A percentile compares a stretch with the other conserved stretches of the same genome.
Evolutionary conservation across 2,888 invertebrate species (phyloP).

Genomic region (Meandrusa payeni): DNA sequence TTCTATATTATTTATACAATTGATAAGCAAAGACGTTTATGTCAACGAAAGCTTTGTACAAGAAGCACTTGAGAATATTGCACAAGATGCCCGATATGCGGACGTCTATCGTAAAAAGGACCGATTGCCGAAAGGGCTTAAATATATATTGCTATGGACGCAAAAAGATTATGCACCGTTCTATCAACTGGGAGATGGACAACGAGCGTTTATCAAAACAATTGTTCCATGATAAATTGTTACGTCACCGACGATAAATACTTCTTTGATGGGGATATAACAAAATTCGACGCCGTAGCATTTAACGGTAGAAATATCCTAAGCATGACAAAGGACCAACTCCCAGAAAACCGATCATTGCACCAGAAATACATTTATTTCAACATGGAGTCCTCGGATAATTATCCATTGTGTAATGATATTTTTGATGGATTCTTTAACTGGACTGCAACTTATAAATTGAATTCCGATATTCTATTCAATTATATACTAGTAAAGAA

Average conservation of each 20-base stretch:
- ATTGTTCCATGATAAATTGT: constrained; percentile 57
- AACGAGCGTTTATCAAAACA: constrained; percentile 54
- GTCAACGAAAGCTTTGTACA: constrained; percentile 40
- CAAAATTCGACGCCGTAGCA: constrained; percentile 56
- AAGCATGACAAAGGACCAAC: constrained; percentile 23
- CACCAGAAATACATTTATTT: constrained; percentile 66
- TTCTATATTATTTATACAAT: constrained; percentile 48
- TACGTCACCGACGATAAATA: constrained; percentile 51
- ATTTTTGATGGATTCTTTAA: constrained; percentile 63
- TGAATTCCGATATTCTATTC: constrained; percentile 61
- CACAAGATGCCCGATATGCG: constrained; percentile 50
- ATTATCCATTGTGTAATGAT: constrained; percentile 52
- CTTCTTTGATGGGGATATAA: constrained; percentile 45
- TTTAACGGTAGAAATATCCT: constrained; percentile 58
- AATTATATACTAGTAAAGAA: constrained; percentile 56
- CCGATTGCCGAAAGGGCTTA: constrained; percentile 46
- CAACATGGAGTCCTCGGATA: constrained; percentile 63
- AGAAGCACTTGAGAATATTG: constrained; percentile 54
- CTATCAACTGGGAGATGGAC: constrained; percentile 48
- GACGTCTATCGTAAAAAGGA: constrained; percentile 52
- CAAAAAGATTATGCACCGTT: constrained; percentile 48
- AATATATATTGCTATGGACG: constrained; percentile 64
- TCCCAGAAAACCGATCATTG: constrained; percentile 46
- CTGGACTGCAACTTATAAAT: constrained; percentile 65
- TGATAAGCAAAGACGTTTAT: constrained; percentile 32